phyloP scores from a whole-genome alignment of 2,113 vertebrate genomes.

The Arizona elegans region DNA sequence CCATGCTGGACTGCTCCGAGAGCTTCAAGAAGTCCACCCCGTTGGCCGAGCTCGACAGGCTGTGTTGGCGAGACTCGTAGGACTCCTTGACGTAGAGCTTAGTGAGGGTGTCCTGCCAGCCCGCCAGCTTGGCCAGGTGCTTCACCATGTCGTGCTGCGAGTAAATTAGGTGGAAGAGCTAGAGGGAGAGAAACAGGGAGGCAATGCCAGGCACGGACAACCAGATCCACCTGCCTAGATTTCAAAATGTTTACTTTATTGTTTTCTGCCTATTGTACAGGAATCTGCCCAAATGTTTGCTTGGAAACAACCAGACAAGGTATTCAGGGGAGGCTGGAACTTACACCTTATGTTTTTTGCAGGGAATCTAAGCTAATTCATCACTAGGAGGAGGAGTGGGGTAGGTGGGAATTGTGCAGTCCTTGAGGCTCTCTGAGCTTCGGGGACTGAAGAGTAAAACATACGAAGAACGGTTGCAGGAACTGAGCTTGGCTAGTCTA shows the following conservation, averaged over 20 bases:
- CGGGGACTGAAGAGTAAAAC: too few relatives aligned
- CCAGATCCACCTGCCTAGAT: neutral
- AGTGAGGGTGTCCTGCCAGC: slow-evolving; percentile 94
- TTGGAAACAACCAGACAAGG: neutral
- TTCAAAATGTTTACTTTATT: neutral
- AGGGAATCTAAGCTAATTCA: neutral
- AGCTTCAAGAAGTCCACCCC: slow-evolving; percentile 34
- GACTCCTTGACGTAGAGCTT: slow-evolving; percentile 93
- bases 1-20: neutral
- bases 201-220: neutral
- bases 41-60: slow-evolving; percentile 51
- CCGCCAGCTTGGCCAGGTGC: slow-evolving; percentile 80
- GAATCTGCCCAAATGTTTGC: neutral
- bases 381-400: neutral
- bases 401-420: neutral
- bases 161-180: slow-evolving; percentile 94
- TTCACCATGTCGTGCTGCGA: slow-evolving; percentile 82
- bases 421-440: neutral
- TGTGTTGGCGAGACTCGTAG: slow-evolving; percentile 66
- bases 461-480: too few relatives aligned
- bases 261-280: neutral
- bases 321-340: neutral
- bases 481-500: too few relatives aligned
- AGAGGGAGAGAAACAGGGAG: neutral
- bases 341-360: neutral